A percentile compares a stretch with the other conserved stretches of the same genome.
phyloP scores from a whole-genome alignment of 1,140 invertebrate species.

The Drosophila ironensis region DNA sequence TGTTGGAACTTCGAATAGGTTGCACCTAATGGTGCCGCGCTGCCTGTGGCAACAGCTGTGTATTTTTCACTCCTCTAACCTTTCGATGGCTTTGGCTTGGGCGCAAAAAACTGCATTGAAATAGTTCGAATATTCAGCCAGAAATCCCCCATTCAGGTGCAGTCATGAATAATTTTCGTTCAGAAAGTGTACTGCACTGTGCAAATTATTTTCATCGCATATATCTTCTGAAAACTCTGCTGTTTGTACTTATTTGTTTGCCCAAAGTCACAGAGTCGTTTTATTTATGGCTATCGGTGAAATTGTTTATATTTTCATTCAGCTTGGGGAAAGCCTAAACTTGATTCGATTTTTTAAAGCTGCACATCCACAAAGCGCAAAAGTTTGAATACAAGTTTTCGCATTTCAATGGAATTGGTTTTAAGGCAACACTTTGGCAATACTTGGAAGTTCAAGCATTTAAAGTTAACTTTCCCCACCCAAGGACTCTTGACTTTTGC shows the following conservation, averaged over 20 bases:
- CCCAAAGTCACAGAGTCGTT: no score
- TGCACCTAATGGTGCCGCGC: slow-evolving; percentile 27
- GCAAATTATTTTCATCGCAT: background rate
- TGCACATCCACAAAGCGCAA: no score
- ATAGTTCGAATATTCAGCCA: slow-evolving; percentile 10
- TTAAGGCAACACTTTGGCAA: no score
- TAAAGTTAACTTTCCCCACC: no score
- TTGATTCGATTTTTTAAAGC: no score
- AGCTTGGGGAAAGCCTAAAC: no score
- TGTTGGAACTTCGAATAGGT: slow-evolving; percentile 14
- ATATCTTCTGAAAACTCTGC: background rate
- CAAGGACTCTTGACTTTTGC: background rate
- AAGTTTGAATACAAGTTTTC: no score
- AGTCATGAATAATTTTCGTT: slow-evolving; percentile 39
- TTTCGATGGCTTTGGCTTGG: slow-evolving; percentile 15
- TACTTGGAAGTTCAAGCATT: no score
- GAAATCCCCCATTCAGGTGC: slow-evolving; percentile 26
- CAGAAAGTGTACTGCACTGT: background rate
- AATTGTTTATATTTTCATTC: no score
- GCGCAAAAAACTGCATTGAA: slow-evolving; percentile 1
- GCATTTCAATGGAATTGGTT: no score
- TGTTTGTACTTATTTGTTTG: background rate
- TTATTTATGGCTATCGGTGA: no score
- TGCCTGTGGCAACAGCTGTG: slow-evolving; percentile 24
- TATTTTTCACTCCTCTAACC: slow-evolving; percentile 21